Evolutionary conservation across 1,140 invertebrate species (phyloP), one percentile per base, ranked within the genome.

Genomic region (Cherax destructor): DNA sequence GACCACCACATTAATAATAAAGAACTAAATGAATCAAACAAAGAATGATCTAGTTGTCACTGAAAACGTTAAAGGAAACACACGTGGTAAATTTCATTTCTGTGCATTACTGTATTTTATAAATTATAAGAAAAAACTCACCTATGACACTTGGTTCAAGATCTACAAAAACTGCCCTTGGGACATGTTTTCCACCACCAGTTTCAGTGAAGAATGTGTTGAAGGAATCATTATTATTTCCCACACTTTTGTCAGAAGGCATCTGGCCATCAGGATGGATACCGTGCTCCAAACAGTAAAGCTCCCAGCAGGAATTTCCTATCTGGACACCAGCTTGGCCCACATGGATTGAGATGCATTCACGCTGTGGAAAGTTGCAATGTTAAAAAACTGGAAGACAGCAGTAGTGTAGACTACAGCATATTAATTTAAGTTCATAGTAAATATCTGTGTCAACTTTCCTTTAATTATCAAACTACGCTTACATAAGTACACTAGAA

Each of bases 161-260:
- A 47, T 80, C 78, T 49, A 80, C 78, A 50, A 80, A 80, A 3
- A 80, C 78, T 16, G 78, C 78, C 10, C 78, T 49, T 16, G 78
- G 78, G 11, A 80, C 78, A 47, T 80, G 78, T 50, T 80, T 80
- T 47, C 78, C 78, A 47, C 9, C 4, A 21, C 78, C 78, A 49
- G 78, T 80, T 16, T 80, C 78, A 16, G 47, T 80, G 49, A 80
- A 80, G n/a, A 80, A 80, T 7, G 78, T 80, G 52, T 80, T 80
- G 78, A 80, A 80, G 78, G 41, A 50, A n/a, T 80, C 78, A 52
- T 80, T n/a, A 52, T 47, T n/a, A 21, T n/a, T 47, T 49, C 78
- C 78, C 5, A 50, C 49, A 52, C 13, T 80, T 47, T 80, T 80
- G 47, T 80, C 78, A 16, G 78, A 50, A n/a, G 49, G 78, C 78